Evolutionary conservation across 2,888 invertebrate species (phyloP).

Genomic region (Trissolcus brochymenae): DNA sequence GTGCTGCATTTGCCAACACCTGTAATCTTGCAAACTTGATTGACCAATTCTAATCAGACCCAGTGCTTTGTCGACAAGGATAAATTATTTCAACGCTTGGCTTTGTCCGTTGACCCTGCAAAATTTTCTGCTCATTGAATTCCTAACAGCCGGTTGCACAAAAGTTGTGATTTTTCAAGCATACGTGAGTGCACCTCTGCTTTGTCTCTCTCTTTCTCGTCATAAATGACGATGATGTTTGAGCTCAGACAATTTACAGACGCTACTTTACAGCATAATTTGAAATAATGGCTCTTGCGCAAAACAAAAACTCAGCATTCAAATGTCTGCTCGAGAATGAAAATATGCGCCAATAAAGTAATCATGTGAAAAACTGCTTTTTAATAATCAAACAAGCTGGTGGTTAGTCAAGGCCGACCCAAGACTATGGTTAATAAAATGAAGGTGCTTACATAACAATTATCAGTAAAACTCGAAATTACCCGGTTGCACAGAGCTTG

Average conservation of each 20-base stretch:
- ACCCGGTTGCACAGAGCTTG: neutral
- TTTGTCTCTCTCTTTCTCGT: neutral
- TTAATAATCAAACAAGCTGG: slow-evolving; percentile 31
- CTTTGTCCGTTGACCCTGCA: neutral
- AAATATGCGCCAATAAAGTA: slow-evolving; percentile 30
- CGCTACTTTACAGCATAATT: slow-evolving; percentile 29
- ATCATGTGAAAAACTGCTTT: slow-evolving; percentile 31
- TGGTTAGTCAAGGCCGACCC: slow-evolving; percentile 10
- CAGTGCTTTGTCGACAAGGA: too few species aligned
- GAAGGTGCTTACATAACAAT: slow-evolving; percentile 23
- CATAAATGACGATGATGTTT: slow-evolving; percentile 30
- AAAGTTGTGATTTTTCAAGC: slow-evolving; percentile 14
- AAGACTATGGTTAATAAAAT: slow-evolving; percentile 17
- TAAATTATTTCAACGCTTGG: too few species aligned
- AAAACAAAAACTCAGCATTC: slow-evolving; percentile 19
- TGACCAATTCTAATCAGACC: too few species aligned
- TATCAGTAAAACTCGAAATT: slow-evolving; percentile 28
- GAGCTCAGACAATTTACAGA: slow-evolving; percentile 17
- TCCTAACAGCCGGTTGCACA: slow-evolving; percentile 3
- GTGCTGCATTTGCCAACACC: too few species aligned
- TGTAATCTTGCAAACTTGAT: too few species aligned
- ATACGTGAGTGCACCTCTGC: slow-evolving; percentile 8
- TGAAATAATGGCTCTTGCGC: slow-evolving; percentile 19
- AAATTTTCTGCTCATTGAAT: neutral
- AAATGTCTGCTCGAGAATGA: slow-evolving; percentile 25